Evolutionary conservation across 1,140 invertebrate genomes (phyloP).

Genomic region (Maconellicoccus hirsutus): DNA sequence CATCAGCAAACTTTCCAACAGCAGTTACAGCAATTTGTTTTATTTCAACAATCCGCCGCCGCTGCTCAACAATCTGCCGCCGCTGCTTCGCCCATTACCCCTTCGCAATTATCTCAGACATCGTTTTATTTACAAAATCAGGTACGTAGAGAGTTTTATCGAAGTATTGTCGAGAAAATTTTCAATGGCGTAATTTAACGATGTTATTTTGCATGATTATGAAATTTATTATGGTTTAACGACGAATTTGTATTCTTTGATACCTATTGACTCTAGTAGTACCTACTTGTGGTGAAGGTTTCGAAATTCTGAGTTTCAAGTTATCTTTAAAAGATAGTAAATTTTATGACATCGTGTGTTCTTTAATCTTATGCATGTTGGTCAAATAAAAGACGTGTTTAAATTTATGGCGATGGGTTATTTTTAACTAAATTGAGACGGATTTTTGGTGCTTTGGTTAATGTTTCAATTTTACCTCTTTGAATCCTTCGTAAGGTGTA

Average conservation of each 20-base stretch:
- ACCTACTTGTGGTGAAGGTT: too few species aligned
- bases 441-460: too few species aligned
- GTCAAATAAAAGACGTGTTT: too few species aligned
- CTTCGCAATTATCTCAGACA: slow-evolving; percentile 47
- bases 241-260: neutral
- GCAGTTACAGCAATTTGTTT: slow-evolving; percentile 58
- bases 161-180: neutral
- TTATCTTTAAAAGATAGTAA: too few species aligned
- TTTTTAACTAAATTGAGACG: too few species aligned
- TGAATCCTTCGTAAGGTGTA: too few species aligned
- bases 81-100: slow-evolving; percentile 36
- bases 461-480: too few species aligned
- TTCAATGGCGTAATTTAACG: neutral
- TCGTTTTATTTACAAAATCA: slow-evolving; percentile 72
- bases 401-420: too few species aligned
- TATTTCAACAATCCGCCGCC: slow-evolving; percentile 45
- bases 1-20: slow-evolving; percentile 52
- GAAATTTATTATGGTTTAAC: neutral
- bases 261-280: slow-evolving; percentile 15
- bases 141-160: too few species aligned
- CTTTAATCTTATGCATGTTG: too few species aligned
- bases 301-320: too few species aligned
- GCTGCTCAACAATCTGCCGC: slow-evolving; percentile 48
- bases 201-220: neutral
- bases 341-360: too few species aligned